phyloP scores from a whole-genome alignment of 2,888 invertebrate genomes.

The Coenonympha glycerion region DNA sequence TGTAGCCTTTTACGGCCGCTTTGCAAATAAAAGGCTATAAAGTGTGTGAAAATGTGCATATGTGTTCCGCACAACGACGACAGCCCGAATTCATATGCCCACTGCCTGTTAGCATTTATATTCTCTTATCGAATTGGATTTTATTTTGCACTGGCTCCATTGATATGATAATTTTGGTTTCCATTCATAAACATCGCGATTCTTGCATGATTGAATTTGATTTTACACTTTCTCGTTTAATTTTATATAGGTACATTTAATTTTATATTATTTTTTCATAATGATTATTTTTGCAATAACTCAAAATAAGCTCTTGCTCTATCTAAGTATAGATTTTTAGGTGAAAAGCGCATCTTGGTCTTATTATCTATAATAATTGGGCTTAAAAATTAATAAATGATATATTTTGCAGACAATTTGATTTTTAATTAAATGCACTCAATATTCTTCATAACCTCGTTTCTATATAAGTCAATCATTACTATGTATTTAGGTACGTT shows the following conservation, averaged over 20 bases:
- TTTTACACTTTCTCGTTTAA: background rate
- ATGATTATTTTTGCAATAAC: background rate
- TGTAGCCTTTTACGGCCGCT: background rate
- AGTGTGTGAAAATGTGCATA: background rate
- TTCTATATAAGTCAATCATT: too few relatives aligned
- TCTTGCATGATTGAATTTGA: background rate
- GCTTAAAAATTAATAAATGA: too few relatives aligned
- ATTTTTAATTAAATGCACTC: too few relatives aligned
- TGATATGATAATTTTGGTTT: background rate
- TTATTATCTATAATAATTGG: too few relatives aligned
- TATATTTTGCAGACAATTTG: too few relatives aligned
- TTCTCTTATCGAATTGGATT: slow-evolving; percentile 1
- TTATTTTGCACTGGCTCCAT: slow-evolving; percentile 1
- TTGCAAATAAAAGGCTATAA: background rate
- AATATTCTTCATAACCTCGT: too few relatives aligned
- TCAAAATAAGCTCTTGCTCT: too few relatives aligned
- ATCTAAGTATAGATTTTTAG: too few relatives aligned
- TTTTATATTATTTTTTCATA: background rate
- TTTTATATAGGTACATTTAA: too few relatives aligned
- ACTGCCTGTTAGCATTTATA: background rate
- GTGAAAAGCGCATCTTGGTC: too few relatives aligned
- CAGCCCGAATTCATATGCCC: background rate
- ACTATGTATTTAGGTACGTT: too few relatives aligned
- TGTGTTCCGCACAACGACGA: background rate
- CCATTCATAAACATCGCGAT: background rate